phyloP scores from a whole-genome alignment of 2,113 vertebrate genomes.

The Anarrhichthys ocellatus region DNA sequence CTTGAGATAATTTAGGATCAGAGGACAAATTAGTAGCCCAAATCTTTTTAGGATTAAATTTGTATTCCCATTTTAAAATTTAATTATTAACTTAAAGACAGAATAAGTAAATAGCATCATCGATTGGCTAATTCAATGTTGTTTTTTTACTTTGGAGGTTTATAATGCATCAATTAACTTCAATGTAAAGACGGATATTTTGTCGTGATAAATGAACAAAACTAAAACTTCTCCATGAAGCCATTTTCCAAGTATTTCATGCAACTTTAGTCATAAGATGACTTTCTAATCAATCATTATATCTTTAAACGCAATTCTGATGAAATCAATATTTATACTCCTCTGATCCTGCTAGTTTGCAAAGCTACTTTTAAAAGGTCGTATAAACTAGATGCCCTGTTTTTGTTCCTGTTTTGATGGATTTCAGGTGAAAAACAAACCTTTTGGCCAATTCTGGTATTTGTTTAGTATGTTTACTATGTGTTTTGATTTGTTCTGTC shows the following conservation, averaged over 20 bases:
- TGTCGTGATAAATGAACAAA: too few species aligned
- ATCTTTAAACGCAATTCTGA: not conserved
- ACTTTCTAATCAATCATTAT: not conserved
- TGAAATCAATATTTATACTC: not conserved
- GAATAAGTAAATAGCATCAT: not conserved
- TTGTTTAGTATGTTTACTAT: too few species aligned
- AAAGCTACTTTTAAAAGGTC: too few species aligned
- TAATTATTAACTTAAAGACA: not conserved
- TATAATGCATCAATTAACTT: not conserved
- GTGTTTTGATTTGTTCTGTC: not conserved
- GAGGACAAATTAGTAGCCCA: not conserved
- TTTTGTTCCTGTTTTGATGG: not conserved
- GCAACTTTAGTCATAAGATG: not conserved
- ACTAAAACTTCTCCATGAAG: too few species aligned
- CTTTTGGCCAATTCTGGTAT: not conserved
- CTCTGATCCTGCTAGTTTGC: too few species aligned
- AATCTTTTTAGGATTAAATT: too few species aligned
- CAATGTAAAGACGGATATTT: too few species aligned
- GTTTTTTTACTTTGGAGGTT: not conserved
- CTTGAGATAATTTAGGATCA: not conserved
- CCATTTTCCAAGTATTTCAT: not conserved
- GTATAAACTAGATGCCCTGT: not conserved
- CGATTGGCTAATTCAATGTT: not conserved
- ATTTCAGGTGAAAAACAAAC: not conserved
- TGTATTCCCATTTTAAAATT: not conserved